These are phyloP conservation scores for Lepidiolamprologus cunningtoni DNA, from an alignment of 2,113 vertebrate genomes.

Conservation along the genomic window DNA sequence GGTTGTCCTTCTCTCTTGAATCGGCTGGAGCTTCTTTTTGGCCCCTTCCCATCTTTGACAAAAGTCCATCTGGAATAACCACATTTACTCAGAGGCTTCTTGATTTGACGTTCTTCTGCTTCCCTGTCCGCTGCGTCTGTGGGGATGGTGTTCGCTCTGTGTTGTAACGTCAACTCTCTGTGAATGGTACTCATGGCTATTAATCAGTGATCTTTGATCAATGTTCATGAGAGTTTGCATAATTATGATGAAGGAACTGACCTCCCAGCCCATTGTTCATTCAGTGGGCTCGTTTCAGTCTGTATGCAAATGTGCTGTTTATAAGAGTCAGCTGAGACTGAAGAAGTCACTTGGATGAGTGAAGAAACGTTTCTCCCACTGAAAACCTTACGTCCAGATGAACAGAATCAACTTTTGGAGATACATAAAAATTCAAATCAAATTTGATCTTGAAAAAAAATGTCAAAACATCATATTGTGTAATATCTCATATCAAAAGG, in stretches of 20 bases:
- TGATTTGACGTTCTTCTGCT: neutral
- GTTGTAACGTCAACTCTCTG: neutral
- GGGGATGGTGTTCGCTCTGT: neutral
- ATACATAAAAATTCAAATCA: neutral
- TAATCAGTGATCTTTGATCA: accelerated
- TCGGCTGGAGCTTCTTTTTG: accelerated
- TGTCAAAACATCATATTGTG: neutral
- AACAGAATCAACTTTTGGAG: accelerated
- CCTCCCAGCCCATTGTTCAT: neutral
- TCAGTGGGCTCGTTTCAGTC: accelerated
- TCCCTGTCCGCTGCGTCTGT: accelerated
- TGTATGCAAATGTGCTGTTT: neutral
- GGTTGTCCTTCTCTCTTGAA: too few species aligned
- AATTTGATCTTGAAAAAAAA: neutral
- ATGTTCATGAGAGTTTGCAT: neutral
- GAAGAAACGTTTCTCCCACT: neutral
- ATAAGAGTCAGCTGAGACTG: neutral
- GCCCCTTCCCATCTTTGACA: accelerated
- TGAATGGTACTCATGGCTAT: neutral
- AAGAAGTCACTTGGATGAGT: neutral
- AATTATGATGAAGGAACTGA: neutral
- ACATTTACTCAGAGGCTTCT: neutral
- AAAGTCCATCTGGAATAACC: neutral
- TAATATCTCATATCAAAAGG: neutral
- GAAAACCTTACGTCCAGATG: neutral